Evolutionary conservation across 2,888 invertebrate genomes (phyloP), one percentile per base, ranked within the genome.

Genomic region (Deilephila elpenor): DNA sequence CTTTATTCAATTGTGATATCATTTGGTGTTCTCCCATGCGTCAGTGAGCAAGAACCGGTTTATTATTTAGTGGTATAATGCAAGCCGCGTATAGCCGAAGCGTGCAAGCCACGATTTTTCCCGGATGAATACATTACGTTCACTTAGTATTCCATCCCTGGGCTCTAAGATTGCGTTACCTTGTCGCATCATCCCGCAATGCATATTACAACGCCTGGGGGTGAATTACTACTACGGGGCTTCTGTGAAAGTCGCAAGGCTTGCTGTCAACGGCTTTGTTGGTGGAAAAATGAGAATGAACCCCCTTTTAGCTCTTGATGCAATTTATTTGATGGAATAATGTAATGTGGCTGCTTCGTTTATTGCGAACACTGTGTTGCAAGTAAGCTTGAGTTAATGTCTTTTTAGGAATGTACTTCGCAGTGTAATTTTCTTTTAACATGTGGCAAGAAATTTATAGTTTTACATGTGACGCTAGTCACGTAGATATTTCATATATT

Each of bases 81-180:
- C 71, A 71, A 80, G 79, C 75, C 78, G 78, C 78, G 77, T 78
- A 76, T 82, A 76, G 80, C 81, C 82, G 79, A 79, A 79, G 81
- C 82, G 81, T 80, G 81, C 76, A 77, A 81, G 83, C 82, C 84
- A 86, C 83, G 85, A 87, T 90, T 92, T 92, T 91, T 88, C 90
- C 86, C 82, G 81, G 85, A 88, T 86, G 89, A 92, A 91, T 92
- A 90, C 84, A 89, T 91, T 89, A 91, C 59, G 74, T 71, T 73
- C 78, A 80, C 78, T 93, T 91, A 88, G 86, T 93, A 93, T 93
- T 91, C 93, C 78, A 72, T 64, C 77, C 25, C 79, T 74, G 79
- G 80, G 74, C 56, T 75, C 80, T 78, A 80, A 87, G 90, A 93
- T 93, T 90, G 91, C 90, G 87, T 90, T 92, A 89, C 91, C 93